Percentiles rank a stretch among this genome's conserved stretches.
Conservation (phyloP, 2,797 vertebrate species). For the Caiman crocodilus region DNA sequence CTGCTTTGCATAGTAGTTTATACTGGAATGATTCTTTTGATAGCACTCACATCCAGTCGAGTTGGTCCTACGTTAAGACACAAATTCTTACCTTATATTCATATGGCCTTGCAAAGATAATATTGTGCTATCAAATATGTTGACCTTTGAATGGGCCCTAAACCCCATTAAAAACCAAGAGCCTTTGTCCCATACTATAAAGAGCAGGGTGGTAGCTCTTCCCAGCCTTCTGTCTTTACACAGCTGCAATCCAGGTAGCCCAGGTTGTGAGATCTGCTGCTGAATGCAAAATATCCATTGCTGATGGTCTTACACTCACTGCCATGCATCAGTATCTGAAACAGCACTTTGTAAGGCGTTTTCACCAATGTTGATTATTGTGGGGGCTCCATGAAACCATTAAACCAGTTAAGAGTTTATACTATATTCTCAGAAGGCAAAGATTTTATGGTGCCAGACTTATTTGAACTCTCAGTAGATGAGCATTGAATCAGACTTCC, state of each 20-base stretch:
- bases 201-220: background rate
- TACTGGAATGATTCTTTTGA: background rate
- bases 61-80: background rate
- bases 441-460: background rate
- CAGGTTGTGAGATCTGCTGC: background rate
- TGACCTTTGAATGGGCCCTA: background rate
- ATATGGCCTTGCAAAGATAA: background rate
- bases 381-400: background rate
- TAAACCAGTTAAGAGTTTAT: background rate
- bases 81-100: background rate
- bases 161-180: background rate
- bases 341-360: background rate
- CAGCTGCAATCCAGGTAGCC: background rate
- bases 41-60: background rate
- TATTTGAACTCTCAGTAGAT: background rate
- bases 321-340: background rate
- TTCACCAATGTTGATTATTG: background rate
- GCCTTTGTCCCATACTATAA: accelerated
- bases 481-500: background rate
- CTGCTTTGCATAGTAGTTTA: background rate
- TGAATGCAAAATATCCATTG: background rate
- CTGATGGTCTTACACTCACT: background rate
- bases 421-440: background rate
- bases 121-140: background rate
- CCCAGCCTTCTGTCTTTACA: background rate